Base-by-base conservation (phyloP, 2,797 vertebrate genomes). In the Siniperca undulata region DNA sequence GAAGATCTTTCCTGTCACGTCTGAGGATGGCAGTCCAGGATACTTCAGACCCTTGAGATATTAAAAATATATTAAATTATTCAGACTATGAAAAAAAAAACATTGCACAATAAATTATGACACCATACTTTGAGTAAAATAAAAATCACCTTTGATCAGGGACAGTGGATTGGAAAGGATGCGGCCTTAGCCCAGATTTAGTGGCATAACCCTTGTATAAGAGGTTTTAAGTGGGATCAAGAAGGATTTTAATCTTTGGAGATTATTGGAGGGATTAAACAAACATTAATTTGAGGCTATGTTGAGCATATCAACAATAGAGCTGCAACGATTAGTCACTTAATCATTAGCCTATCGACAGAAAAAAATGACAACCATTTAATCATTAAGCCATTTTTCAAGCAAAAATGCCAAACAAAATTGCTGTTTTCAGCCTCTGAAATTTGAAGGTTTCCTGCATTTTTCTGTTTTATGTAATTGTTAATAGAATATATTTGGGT, bases 31-130 rank as follows among this genome's bases (percentile, higher is more conserved):
- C 0, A 97, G 0, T 40, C 94, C 94, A 69, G 96, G 96, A 62
- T 91, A 97, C 87, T 94, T 97, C 81, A 99, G 88, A 50, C 98
- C 98, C 98, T 99, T 77, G 8, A 24, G 22, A 83, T 30, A 27
- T 55, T 38, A 27, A 50, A 36, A 19, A 61, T 10, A 30, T 6
- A 17, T 22, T 13, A 14, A 20, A 36, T 36, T 2, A 56, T n/a
- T 17, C 7, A 62, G 4, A 73, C 20, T 27, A 34, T 40, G 27
- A 70, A 65, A 62, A 50, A 46, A 30, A 30, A 30, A 30, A 30
- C 22, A 36, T 14, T 56, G 20, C 67, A 70, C 27, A 13, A 20
- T 9, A 24, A 14, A 38, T 12, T 17, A n/a, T n/a, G 1, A 27
- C 17, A 20, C 36, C 2, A 53, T 40, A 53, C 12, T 40, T 38